These are phyloP conservation scores for Blastobasis lacticolella DNA, from an alignment of 2,888 invertebrate species.

Conservation along the genomic window DNA sequence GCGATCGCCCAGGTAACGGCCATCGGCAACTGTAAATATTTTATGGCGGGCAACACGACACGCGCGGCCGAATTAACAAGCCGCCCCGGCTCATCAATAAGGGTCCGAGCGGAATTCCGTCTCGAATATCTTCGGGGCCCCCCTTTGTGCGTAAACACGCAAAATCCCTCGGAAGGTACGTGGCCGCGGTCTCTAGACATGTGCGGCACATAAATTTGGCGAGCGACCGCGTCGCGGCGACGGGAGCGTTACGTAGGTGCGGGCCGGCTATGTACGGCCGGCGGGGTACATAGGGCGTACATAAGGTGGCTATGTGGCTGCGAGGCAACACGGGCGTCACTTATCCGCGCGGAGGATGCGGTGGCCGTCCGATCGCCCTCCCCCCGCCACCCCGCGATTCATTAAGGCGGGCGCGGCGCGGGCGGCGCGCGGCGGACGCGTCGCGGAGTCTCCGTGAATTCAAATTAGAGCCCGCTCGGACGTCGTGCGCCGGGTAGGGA, in stretches of 20 bases:
- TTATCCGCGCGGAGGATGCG: conserved; percentile 74
- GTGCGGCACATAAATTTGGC: conserved; percentile 75
- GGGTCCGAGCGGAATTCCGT: conserved; percentile 60
- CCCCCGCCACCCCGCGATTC: conserved; percentile 54
- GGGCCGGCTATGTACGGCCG: conserved; percentile 29
- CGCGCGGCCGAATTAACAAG: conserved; percentile 31
- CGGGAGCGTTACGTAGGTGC: conserved; percentile 57
- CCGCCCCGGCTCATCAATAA: conserved; percentile 58
- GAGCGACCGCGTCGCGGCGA: conserved; percentile 57
- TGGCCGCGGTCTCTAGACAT: conserved; percentile 73
- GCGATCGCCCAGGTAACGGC: too few relatives aligned
- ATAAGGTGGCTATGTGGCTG: conserved; percentile 57
- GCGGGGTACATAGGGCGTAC: conserved; percentile 61
- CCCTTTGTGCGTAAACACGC: conserved; percentile 69
- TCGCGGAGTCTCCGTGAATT: conserved; percentile 74
- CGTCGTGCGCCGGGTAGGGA: conserved; percentile 54
- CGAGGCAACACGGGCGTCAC: conserved; percentile 72
- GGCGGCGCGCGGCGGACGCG: conserved; percentile 62
- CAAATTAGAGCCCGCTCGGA: conserved; percentile 73
- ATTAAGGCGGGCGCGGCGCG: conserved; percentile 73
- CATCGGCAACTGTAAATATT: conserved; percentile 4
- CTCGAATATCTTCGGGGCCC: conserved; percentile 61
- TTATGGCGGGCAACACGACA: conserved; percentile 5
- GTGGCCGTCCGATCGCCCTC: conserved; percentile 67
- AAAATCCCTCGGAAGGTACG: conserved; percentile 72